Evolutionary conservation across 1,140 invertebrate genomes (phyloP).

Genomic region (Pogonomyrmex barbatus): DNA sequence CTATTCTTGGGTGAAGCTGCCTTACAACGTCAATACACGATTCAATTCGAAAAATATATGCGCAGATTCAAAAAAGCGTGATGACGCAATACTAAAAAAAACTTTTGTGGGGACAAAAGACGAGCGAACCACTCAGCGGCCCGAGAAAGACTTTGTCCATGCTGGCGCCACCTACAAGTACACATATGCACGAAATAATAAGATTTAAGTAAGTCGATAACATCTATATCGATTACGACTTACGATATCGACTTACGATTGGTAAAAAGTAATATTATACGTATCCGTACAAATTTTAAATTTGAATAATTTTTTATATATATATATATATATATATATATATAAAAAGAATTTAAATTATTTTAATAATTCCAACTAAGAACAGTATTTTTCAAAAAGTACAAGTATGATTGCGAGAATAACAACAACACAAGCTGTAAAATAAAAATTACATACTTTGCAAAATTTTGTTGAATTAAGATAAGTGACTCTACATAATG

Average conservation of each 20-base stretch:
- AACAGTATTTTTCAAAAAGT: neutral
- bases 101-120: no score
- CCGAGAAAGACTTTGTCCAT: neutral
- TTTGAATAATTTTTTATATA: neutral
- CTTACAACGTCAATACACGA: no score
- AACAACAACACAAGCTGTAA: neutral
- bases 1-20: no score
- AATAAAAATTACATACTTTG: neutral
- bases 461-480: constrained; percentile 14
- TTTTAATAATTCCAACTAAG: neutral
- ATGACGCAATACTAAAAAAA: no score
- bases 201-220: neutral
- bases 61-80: no score
- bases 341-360: neutral
- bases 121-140: no score
- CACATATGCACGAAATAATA: neutral
- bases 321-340: neutral
- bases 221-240: neutral
- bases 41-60: no score
- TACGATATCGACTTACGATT: neutral
- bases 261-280: neutral
- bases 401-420: neutral
- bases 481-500: neutral
- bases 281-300: neutral
- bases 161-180: neutral